Percentiles rank a stretch among this genome's conserved stretches.
Conservation (phyloP, 1,140 invertebrate species). For the Streblospio benedicti region DNA sequence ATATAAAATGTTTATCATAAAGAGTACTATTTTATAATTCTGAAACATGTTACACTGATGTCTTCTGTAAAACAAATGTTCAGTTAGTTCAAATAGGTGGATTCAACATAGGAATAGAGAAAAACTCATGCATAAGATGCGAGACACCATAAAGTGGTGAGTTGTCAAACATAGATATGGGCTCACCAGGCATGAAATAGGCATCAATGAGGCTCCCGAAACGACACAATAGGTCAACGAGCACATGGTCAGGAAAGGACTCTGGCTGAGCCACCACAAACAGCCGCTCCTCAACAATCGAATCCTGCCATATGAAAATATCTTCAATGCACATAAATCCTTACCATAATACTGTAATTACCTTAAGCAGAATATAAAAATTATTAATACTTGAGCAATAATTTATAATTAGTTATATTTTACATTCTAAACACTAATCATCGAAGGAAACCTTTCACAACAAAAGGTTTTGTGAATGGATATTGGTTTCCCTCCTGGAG, state of each 20-base stretch:
- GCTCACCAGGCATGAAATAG: slow-evolving; percentile 71
- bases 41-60: neutral
- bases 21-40: neutral
- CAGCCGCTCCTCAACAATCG: slow-evolving; percentile 57
- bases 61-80: too few species aligned
- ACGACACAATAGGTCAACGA: slow-evolving; percentile 80
- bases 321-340: too few species aligned
- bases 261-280: slow-evolving; percentile 56
- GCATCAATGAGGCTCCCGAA: slow-evolving; percentile 90
- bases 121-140: neutral
- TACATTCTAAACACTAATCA: too few species aligned
- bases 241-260: slow-evolving; percentile 66
- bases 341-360: too few species aligned
- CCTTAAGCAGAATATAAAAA: too few species aligned
- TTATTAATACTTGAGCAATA: too few species aligned
- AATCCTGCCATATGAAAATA: slow-evolving; percentile 65
- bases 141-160: neutral
- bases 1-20: neutral
- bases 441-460: too few species aligned
- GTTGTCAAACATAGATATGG: neutral
- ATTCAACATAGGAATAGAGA: neutral
- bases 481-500: too few species aligned
- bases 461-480: too few species aligned
- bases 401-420: too few species aligned
- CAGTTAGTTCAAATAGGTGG: neutral